Conservation (phyloP, 1,140 invertebrate species). For the Solenopsis fugax region DNA sequence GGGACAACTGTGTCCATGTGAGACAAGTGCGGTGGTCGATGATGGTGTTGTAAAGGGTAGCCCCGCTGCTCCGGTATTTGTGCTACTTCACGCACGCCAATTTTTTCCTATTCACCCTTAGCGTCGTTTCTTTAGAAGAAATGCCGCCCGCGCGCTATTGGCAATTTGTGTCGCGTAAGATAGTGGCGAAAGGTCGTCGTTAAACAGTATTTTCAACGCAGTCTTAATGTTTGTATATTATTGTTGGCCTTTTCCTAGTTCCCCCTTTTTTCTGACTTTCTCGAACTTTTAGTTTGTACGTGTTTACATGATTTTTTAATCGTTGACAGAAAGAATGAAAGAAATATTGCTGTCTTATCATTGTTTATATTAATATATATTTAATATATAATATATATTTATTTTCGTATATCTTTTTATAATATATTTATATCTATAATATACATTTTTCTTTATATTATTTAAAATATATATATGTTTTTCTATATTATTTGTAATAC, state of each 20-base stretch:
- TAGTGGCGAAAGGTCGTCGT: not conserved
- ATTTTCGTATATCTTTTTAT: no score
- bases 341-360: not conserved
- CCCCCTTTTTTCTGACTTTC: not conserved
- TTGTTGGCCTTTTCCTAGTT: not conserved
- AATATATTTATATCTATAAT: no score
- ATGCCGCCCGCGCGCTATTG: not conserved
- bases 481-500: not conserved
- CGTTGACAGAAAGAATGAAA: not conserved
- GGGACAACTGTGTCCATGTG: constrained; percentile 35
- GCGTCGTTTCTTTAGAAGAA: not conserved
- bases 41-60: constrained; percentile 50
- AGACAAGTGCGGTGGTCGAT: constrained; percentile 67
- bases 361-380: not conserved
- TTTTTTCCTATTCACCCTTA: constrained; percentile 26
- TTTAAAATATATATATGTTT: not conserved
- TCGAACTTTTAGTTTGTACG: not conserved
- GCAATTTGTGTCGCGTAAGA: not conserved
- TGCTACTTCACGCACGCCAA: constrained; percentile 69
- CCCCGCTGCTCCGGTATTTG: constrained; percentile 59
- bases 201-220: not conserved
- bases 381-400: no score
- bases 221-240: constrained; percentile 9
- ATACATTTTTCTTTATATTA: no score
- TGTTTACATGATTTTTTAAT: not conserved